These are phyloP conservation scores for Seladonia tumulorum DNA, from an alignment of 2,888 invertebrate species.

Conservation along the genomic window DNA sequence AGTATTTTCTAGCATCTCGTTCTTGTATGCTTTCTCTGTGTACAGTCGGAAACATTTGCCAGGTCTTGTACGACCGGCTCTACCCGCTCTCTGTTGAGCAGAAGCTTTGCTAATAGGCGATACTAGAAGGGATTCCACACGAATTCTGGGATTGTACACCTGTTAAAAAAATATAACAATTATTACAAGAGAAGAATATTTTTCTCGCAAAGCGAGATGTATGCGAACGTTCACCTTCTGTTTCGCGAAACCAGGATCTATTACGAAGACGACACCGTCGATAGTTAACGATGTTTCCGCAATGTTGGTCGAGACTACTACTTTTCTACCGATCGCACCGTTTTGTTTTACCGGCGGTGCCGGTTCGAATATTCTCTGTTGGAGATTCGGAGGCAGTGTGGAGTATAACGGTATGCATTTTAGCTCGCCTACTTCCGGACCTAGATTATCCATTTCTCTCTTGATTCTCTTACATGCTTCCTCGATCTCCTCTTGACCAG, in stretches of 20 bases:
- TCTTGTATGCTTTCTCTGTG: slow-evolving; percentile 97
- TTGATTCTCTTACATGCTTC: slow-evolving; percentile 99
- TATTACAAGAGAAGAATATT: slow-evolving; percentile 18
- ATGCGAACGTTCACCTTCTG: slow-evolving; percentile 89
- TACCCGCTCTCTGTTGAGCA: slow-evolving; percentile 98
- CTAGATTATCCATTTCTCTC: slow-evolving; percentile 97
- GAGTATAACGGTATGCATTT: slow-evolving; percentile 99
- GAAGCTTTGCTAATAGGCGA: slow-evolving; percentile 99
- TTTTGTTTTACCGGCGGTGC: slow-evolving; percentile 96
- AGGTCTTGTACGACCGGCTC: slow-evolving; percentile 98
- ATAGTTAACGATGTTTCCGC: slow-evolving; percentile 99
- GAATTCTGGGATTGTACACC: slow-evolving; percentile 94
- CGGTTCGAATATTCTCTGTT: slow-evolving; percentile 98
- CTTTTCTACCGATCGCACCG: slow-evolving; percentile 95
- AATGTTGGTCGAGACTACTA: slow-evolving; percentile 99
- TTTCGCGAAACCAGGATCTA: slow-evolving; percentile 99
- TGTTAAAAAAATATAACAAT: slow-evolving; percentile 71
- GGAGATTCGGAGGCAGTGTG: slow-evolving; percentile 97
- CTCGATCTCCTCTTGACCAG: slow-evolving; percentile 97
- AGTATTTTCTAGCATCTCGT: slow-evolving; percentile 99
- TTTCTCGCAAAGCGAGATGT: neutral
- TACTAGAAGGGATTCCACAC: slow-evolving; percentile 98
- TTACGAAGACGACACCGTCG: slow-evolving; percentile 99
- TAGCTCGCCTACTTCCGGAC: slow-evolving; percentile 98
- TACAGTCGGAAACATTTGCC: slow-evolving; percentile 99